Evolutionary conservation across 2,113 vertebrate genomes (phyloP), one percentile per base, ranked within the genome.

Genomic region (Piaya cayana): DNA sequence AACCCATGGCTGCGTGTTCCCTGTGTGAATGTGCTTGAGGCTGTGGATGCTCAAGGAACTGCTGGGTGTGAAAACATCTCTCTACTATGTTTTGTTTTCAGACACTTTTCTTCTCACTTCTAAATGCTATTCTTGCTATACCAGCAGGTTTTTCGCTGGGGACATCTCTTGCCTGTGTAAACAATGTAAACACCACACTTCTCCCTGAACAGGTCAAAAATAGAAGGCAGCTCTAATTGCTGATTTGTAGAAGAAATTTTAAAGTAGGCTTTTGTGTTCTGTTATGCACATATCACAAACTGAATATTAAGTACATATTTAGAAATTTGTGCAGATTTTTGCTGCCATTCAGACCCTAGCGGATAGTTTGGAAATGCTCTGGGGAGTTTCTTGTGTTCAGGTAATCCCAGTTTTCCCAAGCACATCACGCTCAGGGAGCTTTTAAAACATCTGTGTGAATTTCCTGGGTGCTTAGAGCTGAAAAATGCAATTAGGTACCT

Each of bases 371-470:
- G 74, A 89, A 79, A 78, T 71, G 84, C 84, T 89, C 84, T 94
- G 58, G 87, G 81, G 96, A 79, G 70, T 86, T 89, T 47, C 74
- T 92, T 50, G 37, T 75, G 43, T 86, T 92, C 36, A 17, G 1
- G 4, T 25, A 25, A 56, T 87, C 26, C 55, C 0, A 0, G 52
- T 70, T 86, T 88, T 81, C 74, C 84, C 74, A 67, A 89, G 60
- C 65, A 60, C 39, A 25, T 71, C 29, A 25, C 91, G 90, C 58
- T 96, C 39, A 15, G 32, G 0, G 20, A 94, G 81, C 65, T 90
- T 84, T 56, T 85, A 59, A 85, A 96, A 87, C 92, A 89, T 74
- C 93, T 95, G 74, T 82, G 81, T 52, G 60, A 8, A 82, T 95
- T 92, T 96, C 78, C 69, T 87, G 84, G 62, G 81, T 91, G 77